A percentile compares a stretch with the other conserved stretches of the same genome.
These are phyloP conservation scores for Otolemur crassicaudatus DNA, from an alignment of 2,797 vertebrate genomes.

Conservation along the genomic window DNA sequence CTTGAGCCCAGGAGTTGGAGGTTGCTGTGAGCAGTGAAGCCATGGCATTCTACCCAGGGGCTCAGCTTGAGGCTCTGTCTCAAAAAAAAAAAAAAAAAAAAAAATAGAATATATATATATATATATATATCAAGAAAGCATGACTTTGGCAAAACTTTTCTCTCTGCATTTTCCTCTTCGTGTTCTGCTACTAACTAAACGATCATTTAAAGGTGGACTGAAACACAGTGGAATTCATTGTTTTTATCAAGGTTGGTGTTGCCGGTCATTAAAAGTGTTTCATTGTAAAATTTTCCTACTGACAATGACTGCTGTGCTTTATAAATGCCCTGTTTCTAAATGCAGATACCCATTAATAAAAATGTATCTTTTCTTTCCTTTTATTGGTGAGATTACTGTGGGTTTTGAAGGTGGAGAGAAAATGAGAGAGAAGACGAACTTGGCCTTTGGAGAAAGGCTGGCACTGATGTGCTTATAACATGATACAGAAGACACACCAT, in stretches of 20 bases:
- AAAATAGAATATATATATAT: too few relatives aligned
- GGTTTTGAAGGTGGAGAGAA: conserved; percentile 75
- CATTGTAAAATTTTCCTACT: conserved; percentile 76
- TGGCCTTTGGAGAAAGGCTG: conserved; percentile 63
- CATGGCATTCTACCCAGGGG: too few relatives aligned
- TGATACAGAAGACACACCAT: conserved; percentile 17
- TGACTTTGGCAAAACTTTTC: conserved; percentile 63
- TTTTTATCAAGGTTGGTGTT: conserved; percentile 57
- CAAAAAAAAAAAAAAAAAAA: too few relatives aligned
- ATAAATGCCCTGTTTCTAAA: conserved; percentile 73
- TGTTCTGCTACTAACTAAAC: conserved; percentile 32
- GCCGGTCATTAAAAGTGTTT: conserved; percentile 77
- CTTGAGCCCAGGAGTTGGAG: too few relatives aligned
- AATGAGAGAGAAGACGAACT: not conserved
- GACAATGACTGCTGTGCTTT: conserved; percentile 65
- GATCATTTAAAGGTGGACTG: conserved; percentile 65
- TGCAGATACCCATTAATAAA: conserved; percentile 27
- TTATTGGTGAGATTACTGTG: conserved; percentile 75
- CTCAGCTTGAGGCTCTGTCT: too few relatives aligned
- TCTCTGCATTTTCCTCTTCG: not conserved
- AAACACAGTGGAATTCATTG: conserved; percentile 62
- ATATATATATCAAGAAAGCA: conserved; percentile 64
- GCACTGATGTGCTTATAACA: not conserved
- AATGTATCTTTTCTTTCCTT: conserved; percentile 70
- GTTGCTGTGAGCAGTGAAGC: too few relatives aligned